These are phyloP conservation scores for Encarsia formosa DNA, from an alignment of 2,888 invertebrate species.

Conservation along the genomic window DNA sequence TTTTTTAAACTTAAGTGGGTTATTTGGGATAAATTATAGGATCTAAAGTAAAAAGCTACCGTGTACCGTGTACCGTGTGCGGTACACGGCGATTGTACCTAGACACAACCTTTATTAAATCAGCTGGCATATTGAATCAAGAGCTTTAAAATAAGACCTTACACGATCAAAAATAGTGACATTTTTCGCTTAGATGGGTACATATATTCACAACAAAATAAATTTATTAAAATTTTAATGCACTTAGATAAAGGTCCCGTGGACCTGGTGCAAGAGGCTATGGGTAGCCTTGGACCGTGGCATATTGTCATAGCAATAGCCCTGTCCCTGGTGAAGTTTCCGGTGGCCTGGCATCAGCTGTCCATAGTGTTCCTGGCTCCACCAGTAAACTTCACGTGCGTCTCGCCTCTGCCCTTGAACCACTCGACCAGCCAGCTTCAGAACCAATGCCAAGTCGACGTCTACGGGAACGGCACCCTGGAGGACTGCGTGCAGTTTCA, in stretches of 20 bases:
- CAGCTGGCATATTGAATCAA: no score
- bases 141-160: no score
- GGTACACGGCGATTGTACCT: no score
- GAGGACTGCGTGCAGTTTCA: conserved; percentile 46
- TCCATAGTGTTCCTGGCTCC: conserved; percentile 60
- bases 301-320: conserved; percentile 56
- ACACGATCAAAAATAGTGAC: no score
- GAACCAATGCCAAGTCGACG: conserved; percentile 34
- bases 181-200: no score
- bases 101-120: no score
- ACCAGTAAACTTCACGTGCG: conserved; percentile 53
- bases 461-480: conserved; percentile 36
- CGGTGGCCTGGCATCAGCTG: conserved; percentile 57
- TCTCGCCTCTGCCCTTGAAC: conserved; percentile 31
- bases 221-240: no score
- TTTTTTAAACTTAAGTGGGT: no score
- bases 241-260: conserved; percentile 28
- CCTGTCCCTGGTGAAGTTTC: conserved; percentile 55
- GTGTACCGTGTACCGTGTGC: no score
- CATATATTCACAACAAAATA: no score
- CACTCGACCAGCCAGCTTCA: conserved; percentile 30
- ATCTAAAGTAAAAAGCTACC: no score
- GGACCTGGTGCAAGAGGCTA: conserved; percentile 52
- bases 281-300: conserved; percentile 57
- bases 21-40: no score